phyloP scores from a whole-genome alignment of 2,888 invertebrate genomes.

The Anticlea derivata region DNA sequence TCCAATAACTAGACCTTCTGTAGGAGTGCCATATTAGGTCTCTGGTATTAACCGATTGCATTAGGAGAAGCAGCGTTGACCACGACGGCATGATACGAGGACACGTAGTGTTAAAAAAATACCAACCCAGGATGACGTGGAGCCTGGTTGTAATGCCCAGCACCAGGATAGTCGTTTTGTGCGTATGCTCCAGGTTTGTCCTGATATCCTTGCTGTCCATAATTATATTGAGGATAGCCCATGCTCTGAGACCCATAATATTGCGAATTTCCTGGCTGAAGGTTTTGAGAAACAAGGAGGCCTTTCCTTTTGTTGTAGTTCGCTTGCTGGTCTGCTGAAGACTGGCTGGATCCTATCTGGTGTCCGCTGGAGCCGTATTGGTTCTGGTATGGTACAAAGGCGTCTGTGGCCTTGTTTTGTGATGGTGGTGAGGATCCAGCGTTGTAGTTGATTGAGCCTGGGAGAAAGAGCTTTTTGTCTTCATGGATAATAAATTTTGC shows the following conservation, averaged over 20 bases:
- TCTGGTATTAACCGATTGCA: too few relatives aligned
- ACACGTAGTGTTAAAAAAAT: neutral
- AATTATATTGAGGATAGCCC: neutral
- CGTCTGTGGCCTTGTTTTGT: constrained; percentile 6
- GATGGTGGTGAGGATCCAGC: neutral
- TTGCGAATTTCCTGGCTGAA: constrained; percentile 2
- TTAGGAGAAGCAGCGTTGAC: too few relatives aligned
- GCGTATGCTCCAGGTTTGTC: constrained; percentile 1
- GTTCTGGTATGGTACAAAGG: constrained; percentile 3
- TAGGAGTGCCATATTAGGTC: neutral
- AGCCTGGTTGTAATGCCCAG: neutral
- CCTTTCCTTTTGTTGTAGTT: constrained; percentile 10
- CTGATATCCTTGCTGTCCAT: neutral
- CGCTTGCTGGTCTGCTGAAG: neutral
- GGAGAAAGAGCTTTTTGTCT: neutral
- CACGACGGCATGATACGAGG: too few relatives aligned
- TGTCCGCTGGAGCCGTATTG: constrained; percentile 1
- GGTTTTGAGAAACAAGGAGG: neutral
- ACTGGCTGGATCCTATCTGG: constrained; percentile 1
- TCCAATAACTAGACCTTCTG: neutral
- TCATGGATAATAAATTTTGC: neutral
- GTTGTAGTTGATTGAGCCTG: constrained; percentile 1
- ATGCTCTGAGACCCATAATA: neutral
- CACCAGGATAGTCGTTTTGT: constrained; percentile 1
- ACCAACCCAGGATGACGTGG: constrained; percentile 6